A percentile compares a stretch with the other conserved stretches of the same genome.
Conservation (phyloP, 2,113 vertebrate species). For the Eira barbara region DNA sequence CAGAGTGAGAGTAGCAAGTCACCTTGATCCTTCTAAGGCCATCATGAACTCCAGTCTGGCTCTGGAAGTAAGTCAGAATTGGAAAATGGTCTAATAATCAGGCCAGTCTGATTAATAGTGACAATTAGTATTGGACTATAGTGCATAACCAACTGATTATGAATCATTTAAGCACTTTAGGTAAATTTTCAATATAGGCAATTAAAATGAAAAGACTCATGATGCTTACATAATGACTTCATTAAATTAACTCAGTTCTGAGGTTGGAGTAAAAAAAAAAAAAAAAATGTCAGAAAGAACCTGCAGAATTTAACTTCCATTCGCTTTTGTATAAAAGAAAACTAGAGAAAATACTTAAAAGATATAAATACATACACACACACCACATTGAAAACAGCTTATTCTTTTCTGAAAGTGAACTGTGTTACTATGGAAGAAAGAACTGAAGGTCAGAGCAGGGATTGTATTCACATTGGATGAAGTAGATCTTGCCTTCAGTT, state of each 20-base stretch:
- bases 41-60: constrained; percentile 31
- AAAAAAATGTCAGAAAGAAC: constrained; percentile 23
- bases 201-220: constrained; percentile 74
- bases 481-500: constrained; percentile 25
- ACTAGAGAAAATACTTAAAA: constrained; percentile 10
- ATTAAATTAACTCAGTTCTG: constrained; percentile 71
- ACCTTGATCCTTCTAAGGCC: constrained; percentile 53
- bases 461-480: neutral
- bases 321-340: constrained; percentile 47
- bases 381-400: neutral
- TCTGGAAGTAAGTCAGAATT: constrained; percentile 57
- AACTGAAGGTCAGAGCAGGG: constrained; percentile 23
- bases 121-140: constrained; percentile 72
- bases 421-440: neutral
- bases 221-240: constrained; percentile 76
- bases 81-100: constrained; percentile 66
- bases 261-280: constrained; percentile 5
- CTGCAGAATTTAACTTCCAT: constrained; percentile 47
- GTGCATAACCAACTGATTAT: constrained; percentile 75
- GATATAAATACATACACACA: neutral
- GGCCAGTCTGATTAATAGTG: constrained; percentile 73
- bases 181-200: constrained; percentile 77
- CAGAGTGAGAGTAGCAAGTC: constrained; percentile 26
- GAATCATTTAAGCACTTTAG: constrained; percentile 74
- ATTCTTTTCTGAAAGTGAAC: constrained; percentile 42